Evolutionary conservation across 2,113 vertebrate species (phyloP), one percentile per base, ranked within the genome.

Genomic region (Actinemys pallida): DNA sequence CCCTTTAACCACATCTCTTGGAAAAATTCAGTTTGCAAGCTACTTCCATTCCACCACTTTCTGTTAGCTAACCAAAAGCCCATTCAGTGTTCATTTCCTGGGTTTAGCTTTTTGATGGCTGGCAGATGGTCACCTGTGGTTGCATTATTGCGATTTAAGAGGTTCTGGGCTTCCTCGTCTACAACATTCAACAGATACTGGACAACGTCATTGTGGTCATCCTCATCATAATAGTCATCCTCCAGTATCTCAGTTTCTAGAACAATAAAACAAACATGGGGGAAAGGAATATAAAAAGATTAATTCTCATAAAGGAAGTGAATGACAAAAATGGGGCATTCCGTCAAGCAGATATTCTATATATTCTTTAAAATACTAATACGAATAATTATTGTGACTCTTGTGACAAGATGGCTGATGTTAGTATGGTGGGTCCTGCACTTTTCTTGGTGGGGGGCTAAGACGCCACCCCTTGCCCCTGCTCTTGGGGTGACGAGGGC

Each of bases 131-230:
- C 88, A 80, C 94, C 92, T 93, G 92, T 95, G 47, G 85, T 10
- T 6, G 65, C 62, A 54, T 96, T 96, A 81, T 92, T 97, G 84
- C 92, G 87, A 88, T 98, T 98, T 88, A 98, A 91, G 83, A 98
- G 98, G 76, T 99, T 99, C 96, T 98, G 98, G 25, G 98, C 98
- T 98, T 99, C 98, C 81, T 98, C 98, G 90, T 99, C 98, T 31
- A 98, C 98, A 88, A 98, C 98, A 84, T 98, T 98, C 90, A 98
- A 96, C 56, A 99, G 96, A 84, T 98, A 98, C 59, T 98, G 98
- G 84, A 98, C 98, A 62, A 98, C 98, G 95, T 98, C 98, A 89
- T 98, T 98, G 93, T 98, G 98, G 91, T 98, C 98, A 81, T 99
- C 98, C 31, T 98, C 98, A 89, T 98, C 97, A 5, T 98, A 98